Base-by-base conservation (phyloP, 2,888 invertebrate species). In the Adineta ricciae region DNA sequence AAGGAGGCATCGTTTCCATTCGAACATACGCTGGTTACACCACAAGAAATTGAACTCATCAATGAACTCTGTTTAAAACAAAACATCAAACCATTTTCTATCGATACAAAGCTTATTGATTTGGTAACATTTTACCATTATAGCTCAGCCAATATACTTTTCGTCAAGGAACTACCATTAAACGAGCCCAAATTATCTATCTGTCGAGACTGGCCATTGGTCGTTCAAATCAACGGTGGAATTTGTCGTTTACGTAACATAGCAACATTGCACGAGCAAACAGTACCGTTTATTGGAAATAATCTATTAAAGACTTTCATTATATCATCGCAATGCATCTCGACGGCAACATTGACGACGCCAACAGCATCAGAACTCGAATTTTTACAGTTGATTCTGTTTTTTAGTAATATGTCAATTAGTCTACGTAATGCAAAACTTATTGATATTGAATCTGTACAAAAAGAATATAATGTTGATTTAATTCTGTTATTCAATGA, bases 381-480 rank as follows among this genome's bases (percentile, higher is more conserved):
- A 78, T 78, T 78, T 38, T 41, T 78, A 21, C 38, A 78, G 24
- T 41, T 78, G 41, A 41, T 78, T n/a, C 11, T 78, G 3, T 78
- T 78, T 41, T 78, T 78, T 32, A 78, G 78, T 78, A 78, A 78
- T n/a, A 78, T 14, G 24, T 41, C 38, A 78, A 78, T 78, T 21
- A 41, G 41, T 78, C 3, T 78, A 7, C 38, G n/a, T 19, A 78
- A 78, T 41, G 41, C 41, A 4, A 38, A 41, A 41, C n/a, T 78
- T 14, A 78, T 78, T 14, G 78, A 78, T 78, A 41, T 78, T 41
- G 78, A 78, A 78, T 78, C 78, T 41, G 78, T 41, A 41, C 38
- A n/a, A 41, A 78, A 78, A 41, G 78, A 78, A 78, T 78, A 78
- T n/a, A 41, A 9, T 41, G 78, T 78, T 38, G 78, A 78, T 78